A percentile compares a stretch with the other conserved stretches of the same genome.
Conservation (phyloP, 2,888 invertebrate genomes). For the Autographa gamma region DNA sequence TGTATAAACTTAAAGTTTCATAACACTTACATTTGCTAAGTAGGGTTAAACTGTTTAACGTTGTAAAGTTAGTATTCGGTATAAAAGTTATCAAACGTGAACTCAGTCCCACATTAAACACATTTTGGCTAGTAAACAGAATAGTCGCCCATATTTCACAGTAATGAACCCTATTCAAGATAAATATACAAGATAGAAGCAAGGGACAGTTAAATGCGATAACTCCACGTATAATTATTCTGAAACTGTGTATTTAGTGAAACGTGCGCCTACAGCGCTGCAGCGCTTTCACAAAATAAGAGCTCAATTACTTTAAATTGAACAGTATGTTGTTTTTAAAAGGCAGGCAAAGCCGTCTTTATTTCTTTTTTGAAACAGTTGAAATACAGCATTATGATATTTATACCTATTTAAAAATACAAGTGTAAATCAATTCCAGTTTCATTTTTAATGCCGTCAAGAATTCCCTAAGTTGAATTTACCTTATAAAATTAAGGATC, state of each 20-base stretch:
- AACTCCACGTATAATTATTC: background rate
- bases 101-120: background rate
- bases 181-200: background rate
- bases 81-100: background rate
- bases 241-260: background rate
- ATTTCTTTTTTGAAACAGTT: background rate
- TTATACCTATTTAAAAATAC: background rate
- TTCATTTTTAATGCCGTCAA: no score
- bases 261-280: background rate
- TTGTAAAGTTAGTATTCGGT: no score
- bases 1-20: background rate
- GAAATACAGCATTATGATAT: background rate
- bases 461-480: background rate
- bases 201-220: background rate
- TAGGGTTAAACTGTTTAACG: no score
- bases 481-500: background rate
- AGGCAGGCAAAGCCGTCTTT: background rate
- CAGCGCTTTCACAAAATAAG: background rate
- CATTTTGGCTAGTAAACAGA: background rate
- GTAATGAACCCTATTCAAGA: background rate
- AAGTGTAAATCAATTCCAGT: background rate
- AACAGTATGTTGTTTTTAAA: background rate
- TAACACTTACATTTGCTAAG: background rate
- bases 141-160: background rate
- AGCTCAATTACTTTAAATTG: background rate